phyloP scores from a whole-genome alignment of 2,113 vertebrate genomes.

The Oreochromis spilurus region DNA sequence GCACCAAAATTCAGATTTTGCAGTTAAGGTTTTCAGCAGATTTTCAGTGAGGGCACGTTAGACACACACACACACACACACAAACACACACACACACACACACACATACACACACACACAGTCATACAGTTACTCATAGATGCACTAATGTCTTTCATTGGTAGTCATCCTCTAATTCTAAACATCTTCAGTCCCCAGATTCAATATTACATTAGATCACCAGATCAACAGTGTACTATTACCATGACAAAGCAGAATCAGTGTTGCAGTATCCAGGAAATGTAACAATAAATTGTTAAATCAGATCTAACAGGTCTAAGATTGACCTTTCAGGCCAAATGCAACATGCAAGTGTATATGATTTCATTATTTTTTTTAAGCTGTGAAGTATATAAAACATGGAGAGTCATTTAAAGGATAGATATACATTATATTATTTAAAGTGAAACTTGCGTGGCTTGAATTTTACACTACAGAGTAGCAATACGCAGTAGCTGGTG shows the following conservation, averaged over 20 bases:
- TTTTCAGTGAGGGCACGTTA: background rate
- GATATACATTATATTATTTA: background rate
- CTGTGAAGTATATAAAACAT: background rate
- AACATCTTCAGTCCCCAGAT: background rate
- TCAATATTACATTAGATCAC: background rate
- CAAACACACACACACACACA: rapidly evolving
- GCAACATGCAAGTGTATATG: background rate
- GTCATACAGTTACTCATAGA: background rate
- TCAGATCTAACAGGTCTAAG: background rate
- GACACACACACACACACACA: no score
- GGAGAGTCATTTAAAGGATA: background rate
- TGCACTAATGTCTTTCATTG: background rate
- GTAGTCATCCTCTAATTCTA: background rate
- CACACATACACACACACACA: background rate
- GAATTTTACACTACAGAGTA: background rate
- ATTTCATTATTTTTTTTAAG: background rate
- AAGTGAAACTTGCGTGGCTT: background rate
- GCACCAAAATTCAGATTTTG: background rate
- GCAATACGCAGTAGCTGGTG: background rate
- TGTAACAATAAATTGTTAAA: background rate
- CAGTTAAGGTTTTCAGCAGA: background rate
- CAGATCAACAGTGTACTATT: background rate
- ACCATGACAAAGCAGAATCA: background rate
- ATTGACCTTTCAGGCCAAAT: background rate
- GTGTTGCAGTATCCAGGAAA: background rate